Evolutionary conservation across 2,888 invertebrate species (phyloP), one percentile per base, ranked within the genome.

Genomic region (Matsumyia berberina): DNA sequence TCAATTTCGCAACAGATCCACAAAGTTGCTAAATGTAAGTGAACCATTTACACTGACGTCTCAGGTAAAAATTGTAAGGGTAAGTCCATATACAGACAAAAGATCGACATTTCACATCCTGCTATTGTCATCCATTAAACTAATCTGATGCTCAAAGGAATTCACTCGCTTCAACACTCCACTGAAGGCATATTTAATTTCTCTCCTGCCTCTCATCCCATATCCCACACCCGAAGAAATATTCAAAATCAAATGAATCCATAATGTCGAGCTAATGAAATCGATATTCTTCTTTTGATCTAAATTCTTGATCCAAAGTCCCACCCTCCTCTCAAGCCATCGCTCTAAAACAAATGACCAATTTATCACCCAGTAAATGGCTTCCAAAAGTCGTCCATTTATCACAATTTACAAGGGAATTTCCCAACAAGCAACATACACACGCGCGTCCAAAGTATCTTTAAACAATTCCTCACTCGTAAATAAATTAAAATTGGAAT

Each of bases 401-500:
- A 46, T 73, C 66, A 66, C 37, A 29, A 73, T 66, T 72, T 53
- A 73, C 35, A 1, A 17, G 15, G 24, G 24, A 51, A 7, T 51
- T 78, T 57, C 33, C 4, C 35, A 35, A 7, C 5, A 9, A 6
- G 49, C 58, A 12, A 66, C 15, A 39, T 19, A 24, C 24, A 24
- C 24, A 24, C 24, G 4, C 24, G 4, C 24, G 4, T 24, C 1
- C 24, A 57, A 37, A 42, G 35, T 4, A 3, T 2, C 57, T 46
- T 29, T 2, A 46, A 39, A 51, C 66, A 39, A 76, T 58, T 24
- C 39, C 33, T 49, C 33, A 64, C 29, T 57, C 42, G 24, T 72
- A 12, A 64, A 79, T 73, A 66, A 73, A 79, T 73, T 58, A 58
- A 66, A 79, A 66, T 66, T 64, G 64, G 58, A 49, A 66, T 57